phyloP scores from a whole-genome alignment of 2,113 vertebrate species.

The Phylloscopus whistleri region DNA sequence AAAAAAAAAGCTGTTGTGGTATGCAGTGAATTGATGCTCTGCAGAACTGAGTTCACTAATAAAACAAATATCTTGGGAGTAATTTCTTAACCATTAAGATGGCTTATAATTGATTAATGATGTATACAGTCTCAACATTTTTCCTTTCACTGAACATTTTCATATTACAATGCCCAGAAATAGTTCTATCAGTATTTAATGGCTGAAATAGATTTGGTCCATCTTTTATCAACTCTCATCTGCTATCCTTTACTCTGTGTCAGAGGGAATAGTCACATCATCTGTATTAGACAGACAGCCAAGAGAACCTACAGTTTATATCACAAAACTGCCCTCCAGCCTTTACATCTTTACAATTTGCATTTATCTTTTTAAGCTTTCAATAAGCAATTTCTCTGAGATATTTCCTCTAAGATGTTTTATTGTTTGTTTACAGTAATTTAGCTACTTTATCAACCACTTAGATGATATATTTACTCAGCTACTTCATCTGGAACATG shows the following conservation, averaged over 20 bases:
- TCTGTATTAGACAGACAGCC: neutral
- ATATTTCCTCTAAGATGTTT: neutral
- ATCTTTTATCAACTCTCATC: neutral
- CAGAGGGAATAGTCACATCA: neutral
- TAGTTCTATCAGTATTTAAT: neutral
- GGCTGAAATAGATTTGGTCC: neutral
- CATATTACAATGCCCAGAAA: neutral
- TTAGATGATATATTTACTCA: constrained; percentile 18
- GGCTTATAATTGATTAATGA: neutral
- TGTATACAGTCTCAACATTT: neutral
- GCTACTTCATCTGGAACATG: neutral
- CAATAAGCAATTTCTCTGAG: neutral
- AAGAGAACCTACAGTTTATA: neutral
- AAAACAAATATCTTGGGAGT: neutral
- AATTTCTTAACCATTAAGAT: neutral
- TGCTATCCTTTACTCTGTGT: neutral
- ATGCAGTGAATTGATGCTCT: neutral
- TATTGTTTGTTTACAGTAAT: constrained; percentile 36
- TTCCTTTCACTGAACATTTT: neutral
- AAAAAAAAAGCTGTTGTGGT: neutral
- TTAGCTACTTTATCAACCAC: neutral
- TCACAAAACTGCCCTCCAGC: neutral
- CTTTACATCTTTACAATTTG: neutral
- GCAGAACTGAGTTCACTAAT: neutral
- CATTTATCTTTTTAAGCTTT: neutral